Base-by-base conservation (phyloP, 2,888 invertebrate species). In the Orchesella flavescens region DNA sequence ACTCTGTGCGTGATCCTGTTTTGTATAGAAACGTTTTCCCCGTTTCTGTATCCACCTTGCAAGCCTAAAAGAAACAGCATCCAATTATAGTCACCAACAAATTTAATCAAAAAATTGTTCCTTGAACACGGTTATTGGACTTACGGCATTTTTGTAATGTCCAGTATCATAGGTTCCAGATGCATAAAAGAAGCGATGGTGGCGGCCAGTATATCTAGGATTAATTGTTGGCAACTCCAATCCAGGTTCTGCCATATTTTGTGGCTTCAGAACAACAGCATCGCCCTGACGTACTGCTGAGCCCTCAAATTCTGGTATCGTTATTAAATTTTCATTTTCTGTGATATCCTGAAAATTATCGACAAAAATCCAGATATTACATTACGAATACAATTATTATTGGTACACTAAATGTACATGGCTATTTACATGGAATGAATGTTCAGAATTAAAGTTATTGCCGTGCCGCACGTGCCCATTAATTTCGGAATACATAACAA, bases 181-280 rank as follows among this genome's bases (percentile, higher is more conserved):
- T 75, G 91, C 92, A 86, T 92, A 92, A 61, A 89, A 89, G 87
- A 90, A 92, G 82, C 90, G 89, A 89, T 92, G 92, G 71, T 90
- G 90, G 83, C 89, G 90, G n/a, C 85, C 85, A 19, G 59, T 55
- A 84, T 89, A 89, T 23, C 89, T 87, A 76, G 90, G 90, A 88
- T 92, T 91, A 75, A 91, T 90, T 19, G 90, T 89, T 5, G 92
- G 92, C 77, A 92, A 89, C 82, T 92, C 92, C 84, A 90, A 89
- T 13, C 90, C 90, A 2, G 89, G 88, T 23, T 89, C 89, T 0
- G 86, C 87, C 49, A 89, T 83, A 69, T 74, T 43, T 63, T 88
- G 85, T 19, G 88, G 86, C 19, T 86, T 87, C 43, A 89, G 78
- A 5, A 89, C 79, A 7, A 89, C 85, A 5, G 88, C 88, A 23